A percentile compares a stretch with the other conserved stretches of the same genome.
Evolutionary conservation across 2,888 invertebrate genomes (phyloP).

Genomic region (Pristionchus mayeri): DNA sequence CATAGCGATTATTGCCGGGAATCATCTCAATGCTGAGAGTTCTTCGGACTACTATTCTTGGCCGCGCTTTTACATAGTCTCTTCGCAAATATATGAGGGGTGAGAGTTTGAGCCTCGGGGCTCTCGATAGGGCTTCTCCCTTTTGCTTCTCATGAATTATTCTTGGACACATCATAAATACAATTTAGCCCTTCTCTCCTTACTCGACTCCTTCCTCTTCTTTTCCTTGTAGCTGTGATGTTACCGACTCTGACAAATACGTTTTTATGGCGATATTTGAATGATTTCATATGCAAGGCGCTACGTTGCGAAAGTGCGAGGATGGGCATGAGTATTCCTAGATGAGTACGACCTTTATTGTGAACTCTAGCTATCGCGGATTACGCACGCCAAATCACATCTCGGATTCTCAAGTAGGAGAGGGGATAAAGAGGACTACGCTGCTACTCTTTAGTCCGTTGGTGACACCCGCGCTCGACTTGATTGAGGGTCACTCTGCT

Average conservation of each 20-base stretch:
- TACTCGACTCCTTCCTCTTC: neutral
- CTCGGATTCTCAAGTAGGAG: constrained; percentile 35
- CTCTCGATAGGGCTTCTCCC: constrained; percentile 31
- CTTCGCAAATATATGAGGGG: constrained; percentile 28
- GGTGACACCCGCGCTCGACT: constrained; percentile 26
- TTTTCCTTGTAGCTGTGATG: neutral
- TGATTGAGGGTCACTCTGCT: constrained; percentile 40
- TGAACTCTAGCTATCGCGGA: neutral
- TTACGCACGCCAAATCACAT: constrained; percentile 7
- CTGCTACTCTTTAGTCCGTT: constrained; percentile 36
- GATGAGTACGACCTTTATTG: neutral
- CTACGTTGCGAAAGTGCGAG: neutral
- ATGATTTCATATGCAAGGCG: too few relatives aligned
- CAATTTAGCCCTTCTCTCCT: constrained; percentile 22
- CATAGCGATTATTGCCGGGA: neutral
- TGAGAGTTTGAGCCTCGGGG: constrained; percentile 13
- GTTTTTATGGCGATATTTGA: neutral
- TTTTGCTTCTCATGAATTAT: constrained; percentile 41
- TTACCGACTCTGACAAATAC: neutral
- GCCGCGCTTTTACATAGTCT: neutral
- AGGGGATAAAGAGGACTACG: neutral
- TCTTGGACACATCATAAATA: constrained; percentile 36
- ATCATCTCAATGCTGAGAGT: neutral
- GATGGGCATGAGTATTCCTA: neutral
- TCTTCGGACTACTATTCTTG: constrained; percentile 11